phyloP scores from a whole-genome alignment of 2,113 vertebrate genomes.

The Tursiops truncatus region DNA sequence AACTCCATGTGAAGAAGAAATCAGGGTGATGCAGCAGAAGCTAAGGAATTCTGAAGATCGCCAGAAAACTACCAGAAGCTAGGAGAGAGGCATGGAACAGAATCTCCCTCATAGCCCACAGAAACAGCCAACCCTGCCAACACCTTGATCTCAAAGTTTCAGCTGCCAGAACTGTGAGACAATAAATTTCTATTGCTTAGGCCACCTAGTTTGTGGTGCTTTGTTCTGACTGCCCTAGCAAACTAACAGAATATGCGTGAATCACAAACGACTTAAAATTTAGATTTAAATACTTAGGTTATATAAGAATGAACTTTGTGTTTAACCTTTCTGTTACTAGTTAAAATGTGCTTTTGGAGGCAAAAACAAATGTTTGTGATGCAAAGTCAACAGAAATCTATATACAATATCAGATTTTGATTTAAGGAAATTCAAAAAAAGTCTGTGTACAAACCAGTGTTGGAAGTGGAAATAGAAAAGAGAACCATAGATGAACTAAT shows the following conservation, averaged over 20 bases:
- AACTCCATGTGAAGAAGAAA: neutral
- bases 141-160: neutral
- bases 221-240: neutral
- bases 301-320: neutral
- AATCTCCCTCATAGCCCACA: neutral
- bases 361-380: neutral
- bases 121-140: neutral
- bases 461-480: neutral
- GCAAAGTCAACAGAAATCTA: neutral
- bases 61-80: neutral
- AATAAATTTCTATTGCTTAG: neutral
- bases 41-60: neutral
- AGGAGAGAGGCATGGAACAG: neutral
- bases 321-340: neutral
- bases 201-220: neutral
- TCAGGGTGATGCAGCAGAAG: neutral
- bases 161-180: neutral
- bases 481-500: neutral
- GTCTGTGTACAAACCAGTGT: neutral
- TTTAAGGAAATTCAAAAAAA: neutral
- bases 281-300: neutral
- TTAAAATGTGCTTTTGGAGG: neutral
- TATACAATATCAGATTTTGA: neutral
- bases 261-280: neutral
- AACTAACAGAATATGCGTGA: neutral